These are phyloP conservation scores for Cataglyphis livida DNA, from an alignment of 2,888 invertebrate genomes.

Conservation along the genomic window DNA sequence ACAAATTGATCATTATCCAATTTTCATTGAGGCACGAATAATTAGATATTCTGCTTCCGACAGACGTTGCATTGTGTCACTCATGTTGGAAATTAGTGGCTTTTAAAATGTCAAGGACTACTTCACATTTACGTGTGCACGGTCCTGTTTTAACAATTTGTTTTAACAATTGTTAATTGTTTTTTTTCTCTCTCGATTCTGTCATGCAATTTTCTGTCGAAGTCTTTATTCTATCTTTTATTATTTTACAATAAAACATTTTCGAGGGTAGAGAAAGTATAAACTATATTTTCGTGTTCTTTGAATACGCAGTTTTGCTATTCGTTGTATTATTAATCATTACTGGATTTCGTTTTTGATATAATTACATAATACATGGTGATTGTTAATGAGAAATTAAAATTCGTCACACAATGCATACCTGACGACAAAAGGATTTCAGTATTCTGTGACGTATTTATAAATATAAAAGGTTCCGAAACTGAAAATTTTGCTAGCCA, in stretches of 20 bases:
- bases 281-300: background rate
- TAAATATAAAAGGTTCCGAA: background rate
- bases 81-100: background rate
- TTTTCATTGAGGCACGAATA: background rate
- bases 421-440: background rate
- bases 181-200: constrained; percentile 4
- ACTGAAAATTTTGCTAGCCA: background rate
- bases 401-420: background rate
- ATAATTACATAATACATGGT: background rate
- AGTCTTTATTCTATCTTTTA: constrained; percentile 12
- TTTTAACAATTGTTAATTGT: background rate
- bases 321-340: background rate
- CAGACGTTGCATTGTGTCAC: constrained; percentile 29
- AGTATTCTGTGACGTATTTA: background rate
- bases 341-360: background rate
- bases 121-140: constrained; percentile 25
- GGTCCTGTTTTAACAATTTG: background rate
- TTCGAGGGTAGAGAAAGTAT: background rate
- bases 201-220: constrained; percentile 6
- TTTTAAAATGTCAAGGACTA: background rate
- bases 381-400: background rate
- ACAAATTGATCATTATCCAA: background rate
- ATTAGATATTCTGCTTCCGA: background rate
- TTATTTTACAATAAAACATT: background rate
- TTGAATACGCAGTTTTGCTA: background rate